Evolutionary conservation across 1,140 invertebrate species (phyloP), one percentile per base, ranked within the genome.

Genomic region (Cydia pomonella): DNA sequence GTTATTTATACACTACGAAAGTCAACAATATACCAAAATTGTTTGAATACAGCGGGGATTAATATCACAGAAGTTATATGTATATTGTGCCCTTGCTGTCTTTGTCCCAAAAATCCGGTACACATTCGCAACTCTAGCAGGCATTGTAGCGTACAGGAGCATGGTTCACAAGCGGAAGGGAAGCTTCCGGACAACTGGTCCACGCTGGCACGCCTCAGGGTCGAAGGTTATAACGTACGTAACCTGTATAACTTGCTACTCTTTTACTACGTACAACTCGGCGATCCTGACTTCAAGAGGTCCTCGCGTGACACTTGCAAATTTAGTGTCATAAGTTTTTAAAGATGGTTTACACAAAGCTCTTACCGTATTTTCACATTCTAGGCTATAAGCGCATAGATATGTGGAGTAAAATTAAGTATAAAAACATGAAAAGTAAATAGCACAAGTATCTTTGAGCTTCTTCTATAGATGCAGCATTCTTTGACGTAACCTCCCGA

Each of bases 141-240:
- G 27, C 29, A 69, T 33, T 69, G 63, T 64, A 64, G 63, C 63
- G 18, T 50, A 3, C 18, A 59, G 16, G n/a, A 53, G 18, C 53
- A 23, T 59, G 53, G 21, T 59, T 21, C 53, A 59, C 29, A 69
- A 33, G 64, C 64, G 27, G 23, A 64, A 33, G 64, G 27, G 23
- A 29, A 3, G 64, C 29, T 69, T 69, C 64, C 64, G 64, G 64
- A 38, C 64, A 69, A 69, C 25, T 69, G 64, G 29, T 23, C 64
- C 29, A 27, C 25, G 63, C 16, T 66, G 12, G 13, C 41, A 12
- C 41, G 29, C 53, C 53, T 59, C 53, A 59, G 53, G 53, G 53
- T 59, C 53, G 53, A 59, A 59, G 53, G 53, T 23, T 59, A 59
- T 23, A 50, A 59, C 53, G 23, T 59, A 23, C 9, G 53, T 59